Evolutionary conservation across 2,888 invertebrate species (phyloP), one percentile per base, ranked within the genome.

Genomic region (Acanthosepion pharaonis): DNA sequence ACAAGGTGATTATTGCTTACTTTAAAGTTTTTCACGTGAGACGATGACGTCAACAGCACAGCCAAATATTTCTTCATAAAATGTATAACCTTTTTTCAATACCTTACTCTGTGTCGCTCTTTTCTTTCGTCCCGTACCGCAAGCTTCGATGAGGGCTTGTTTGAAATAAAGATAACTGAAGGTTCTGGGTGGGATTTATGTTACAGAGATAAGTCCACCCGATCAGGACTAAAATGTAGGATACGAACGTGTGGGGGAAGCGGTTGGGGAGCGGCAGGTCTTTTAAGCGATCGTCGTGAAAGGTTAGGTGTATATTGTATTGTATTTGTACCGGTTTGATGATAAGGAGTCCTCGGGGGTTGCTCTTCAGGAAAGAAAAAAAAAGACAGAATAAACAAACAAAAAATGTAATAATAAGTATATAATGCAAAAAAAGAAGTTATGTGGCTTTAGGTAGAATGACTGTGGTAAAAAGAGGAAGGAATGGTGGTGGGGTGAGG

Each of bases 261-360:
- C 5, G 78, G 78, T 33, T n/a, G n/a, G 11, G 3, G 3, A 11
- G n/a, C n/a, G n/a, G 78, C 78, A 78, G 78, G 78, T 78, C 78
- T n/a, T 78, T 78, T 78, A n/a, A n/a, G 78, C 78, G 5, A 78
- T 78, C n/a, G 15, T 78, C 78, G 78, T 78, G 78, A 78, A 78
- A 78, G 78, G 78, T 78, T 78, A 78, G 78, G 78, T 78, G 4
- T 78, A 59, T 59, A 59, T 59, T 59, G 59, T 59, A 59, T 59
- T 59, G 59, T 59, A 33, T 78, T 78, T 78, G 78, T n/a, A 33
- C 78, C n/a, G n/a, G n/a, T 78, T 78, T 78, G n/a, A 78, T 33
- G 78, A 78, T 78, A n/a, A 78, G n/a, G 78, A 78, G 78, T 78
- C 78, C 78, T 78, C 78, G 78, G 78, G 78, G 78, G 78, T 78